Evolutionary conservation across 1,140 invertebrate species (phyloP).

Genomic region (Papilio aristodemus): DNA sequence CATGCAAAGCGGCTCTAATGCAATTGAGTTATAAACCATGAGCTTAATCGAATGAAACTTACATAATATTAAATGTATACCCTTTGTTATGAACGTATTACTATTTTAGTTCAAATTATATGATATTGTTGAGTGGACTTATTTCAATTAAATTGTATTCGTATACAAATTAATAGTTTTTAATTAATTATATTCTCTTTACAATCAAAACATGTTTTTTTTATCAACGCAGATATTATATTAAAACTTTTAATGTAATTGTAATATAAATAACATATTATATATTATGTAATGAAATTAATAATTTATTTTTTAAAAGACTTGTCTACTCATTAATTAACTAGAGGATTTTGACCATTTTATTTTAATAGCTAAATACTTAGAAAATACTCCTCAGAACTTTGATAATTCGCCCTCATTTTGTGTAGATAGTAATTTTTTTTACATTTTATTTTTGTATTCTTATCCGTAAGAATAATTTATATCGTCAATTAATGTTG

Average conservation of each 20-base stretch:
- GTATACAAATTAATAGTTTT: neutral
- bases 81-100: neutral
- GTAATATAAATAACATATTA: neutral
- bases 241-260: neutral
- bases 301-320: neutral
- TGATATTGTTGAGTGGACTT: neutral
- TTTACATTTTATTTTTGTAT: constrained; percentile 73
- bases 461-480: constrained; percentile 63
- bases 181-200: neutral
- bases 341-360: too few relatives aligned
- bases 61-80: constrained; percentile 3
- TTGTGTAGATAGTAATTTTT: constrained; percentile 60
- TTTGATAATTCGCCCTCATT: neutral
- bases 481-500: constrained; percentile 72
- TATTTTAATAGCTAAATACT: neutral
- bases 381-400: neutral
- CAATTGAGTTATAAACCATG: constrained; percentile 4
- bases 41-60: constrained; percentile 5
- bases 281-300: neutral
- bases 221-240: too few relatives aligned
- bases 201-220: neutral
- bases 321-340: too few relatives aligned
- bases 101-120: neutral
- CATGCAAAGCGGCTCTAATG: constrained; percentile 13
- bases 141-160: neutral